Percentiles rank a stretch among this genome's conserved stretches.
Evolutionary conservation across 2,888 invertebrate genomes (phyloP).

Genomic region (Saturnia pavonia): DNA sequence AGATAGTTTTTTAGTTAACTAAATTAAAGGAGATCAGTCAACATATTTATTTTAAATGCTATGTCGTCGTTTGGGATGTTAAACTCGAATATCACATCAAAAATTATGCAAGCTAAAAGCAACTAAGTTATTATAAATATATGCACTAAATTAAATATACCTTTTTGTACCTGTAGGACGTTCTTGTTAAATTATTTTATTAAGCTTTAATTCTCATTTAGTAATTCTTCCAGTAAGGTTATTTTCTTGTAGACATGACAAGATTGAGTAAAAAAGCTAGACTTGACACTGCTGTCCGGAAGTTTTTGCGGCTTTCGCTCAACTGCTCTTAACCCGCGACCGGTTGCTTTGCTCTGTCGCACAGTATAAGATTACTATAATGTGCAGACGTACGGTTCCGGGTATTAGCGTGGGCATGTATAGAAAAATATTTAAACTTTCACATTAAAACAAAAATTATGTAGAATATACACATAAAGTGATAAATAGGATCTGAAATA

Average conservation of each 20-base stretch:
- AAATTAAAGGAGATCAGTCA: background rate
- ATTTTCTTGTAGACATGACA: conserved; percentile 51
- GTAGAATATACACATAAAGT: background rate
- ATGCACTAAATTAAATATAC: no score
- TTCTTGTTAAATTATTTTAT: background rate
- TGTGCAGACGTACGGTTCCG: background rate
- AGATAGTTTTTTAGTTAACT: no score
- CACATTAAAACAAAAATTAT: background rate
- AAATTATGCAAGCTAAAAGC: background rate
- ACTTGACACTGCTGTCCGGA: conserved; percentile 69
- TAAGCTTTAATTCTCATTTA: background rate
- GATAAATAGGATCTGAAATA: background rate
- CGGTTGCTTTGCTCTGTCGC: background rate
- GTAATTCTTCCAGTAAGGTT: background rate
- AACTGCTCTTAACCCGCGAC: conserved; percentile 19
- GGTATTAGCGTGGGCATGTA: background rate
- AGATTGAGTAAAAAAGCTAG: conserved; percentile 75
- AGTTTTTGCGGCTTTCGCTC: conserved; percentile 78
- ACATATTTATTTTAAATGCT: background rate
- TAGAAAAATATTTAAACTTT: background rate
- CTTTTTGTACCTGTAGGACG: background rate
- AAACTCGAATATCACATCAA: background rate
- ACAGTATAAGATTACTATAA: conserved; percentile 3
- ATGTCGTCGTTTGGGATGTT: background rate
- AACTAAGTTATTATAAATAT: no score